Conservation (phyloP, 2,797 vertebrate genomes). For the Phrynocephalus forsythii region DNA sequence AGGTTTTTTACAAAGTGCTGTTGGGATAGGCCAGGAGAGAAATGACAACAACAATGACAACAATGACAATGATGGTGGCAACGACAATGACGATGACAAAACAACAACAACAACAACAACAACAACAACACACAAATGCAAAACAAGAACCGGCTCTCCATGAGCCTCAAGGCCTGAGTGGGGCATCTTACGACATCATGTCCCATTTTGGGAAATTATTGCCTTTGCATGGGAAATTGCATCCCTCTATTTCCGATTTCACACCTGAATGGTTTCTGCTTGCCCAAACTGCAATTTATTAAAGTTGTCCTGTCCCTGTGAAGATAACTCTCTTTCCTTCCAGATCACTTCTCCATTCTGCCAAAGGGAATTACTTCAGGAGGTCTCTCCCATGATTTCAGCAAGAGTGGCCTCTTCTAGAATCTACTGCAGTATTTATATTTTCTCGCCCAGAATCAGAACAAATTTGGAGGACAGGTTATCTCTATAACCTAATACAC, state of each 20-base stretch:
- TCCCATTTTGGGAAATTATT: constrained; percentile 50
- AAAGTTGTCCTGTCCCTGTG: constrained; percentile 22
- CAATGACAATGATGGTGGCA: no score
- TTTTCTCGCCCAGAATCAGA: constrained; percentile 4
- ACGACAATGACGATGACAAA: no score
- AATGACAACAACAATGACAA: background rate
- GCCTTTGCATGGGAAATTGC: constrained; percentile 19
- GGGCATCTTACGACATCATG: background rate
- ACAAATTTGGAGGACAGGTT: background rate
- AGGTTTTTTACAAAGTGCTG: background rate
- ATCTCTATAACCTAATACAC: background rate
- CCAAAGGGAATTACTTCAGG: constrained; percentile 38
- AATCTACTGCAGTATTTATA: background rate
- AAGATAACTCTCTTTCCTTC: constrained; percentile 39
- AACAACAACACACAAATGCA: background rate
- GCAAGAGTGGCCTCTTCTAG: constrained; percentile 30
- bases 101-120: no score
- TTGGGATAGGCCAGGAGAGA: no score
- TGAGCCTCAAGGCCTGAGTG: background rate
- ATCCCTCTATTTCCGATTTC: constrained; percentile 63
- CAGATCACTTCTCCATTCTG: constrained; percentile 7
- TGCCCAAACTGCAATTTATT: constrained; percentile 35
- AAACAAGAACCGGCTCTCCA: background rate
- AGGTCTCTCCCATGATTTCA: constrained; percentile 9
- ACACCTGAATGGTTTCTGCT: constrained; percentile 56